Conservation (phyloP, 2,113 vertebrate species). For the Columbina picui region DNA sequence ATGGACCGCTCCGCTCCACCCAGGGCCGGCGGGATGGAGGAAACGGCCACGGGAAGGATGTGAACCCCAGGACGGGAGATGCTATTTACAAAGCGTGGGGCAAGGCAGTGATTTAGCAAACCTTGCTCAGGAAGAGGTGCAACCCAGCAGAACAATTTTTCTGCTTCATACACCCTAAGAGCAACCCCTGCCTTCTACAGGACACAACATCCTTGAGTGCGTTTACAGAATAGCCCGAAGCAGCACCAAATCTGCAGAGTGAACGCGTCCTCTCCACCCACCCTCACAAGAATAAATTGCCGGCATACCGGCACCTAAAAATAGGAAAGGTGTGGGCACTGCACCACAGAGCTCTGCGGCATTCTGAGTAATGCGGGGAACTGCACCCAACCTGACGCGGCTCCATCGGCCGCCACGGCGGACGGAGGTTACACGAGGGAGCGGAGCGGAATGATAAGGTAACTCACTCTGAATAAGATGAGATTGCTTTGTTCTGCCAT, state of each 20-base stretch:
- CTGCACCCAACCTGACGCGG: conserved; percentile 29
- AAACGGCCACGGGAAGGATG: not conserved
- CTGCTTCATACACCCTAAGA: not conserved
- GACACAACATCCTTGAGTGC: not conserved
- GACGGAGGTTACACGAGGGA: not conserved
- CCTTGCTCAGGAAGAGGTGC: not conserved
- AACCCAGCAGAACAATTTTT: not conserved
- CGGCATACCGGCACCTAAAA: not conserved
- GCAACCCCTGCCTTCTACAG: not conserved
- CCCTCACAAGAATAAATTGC: not conserved
- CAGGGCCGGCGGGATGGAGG: not conserved
- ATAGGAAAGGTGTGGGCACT: conserved; percentile 55
- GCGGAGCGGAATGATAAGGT: not conserved
- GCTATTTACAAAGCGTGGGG: not conserved
- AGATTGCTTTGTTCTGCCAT: not conserved
- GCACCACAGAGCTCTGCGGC: not conserved
- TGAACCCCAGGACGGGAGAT: not conserved
- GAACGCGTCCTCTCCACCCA: not conserved
- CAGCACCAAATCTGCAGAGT: not conserved
- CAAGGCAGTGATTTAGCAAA: not conserved
- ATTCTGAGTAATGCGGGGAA: conserved; percentile 33
- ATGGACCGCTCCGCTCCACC: not conserved
- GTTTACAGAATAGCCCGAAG: not conserved
- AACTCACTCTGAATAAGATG: not conserved
- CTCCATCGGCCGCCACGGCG: not conserved